Evolutionary conservation across 2,797 vertebrate genomes (phyloP), one percentile per base, ranked within the genome.

Genomic region (Glossophaga mutica): DNA sequence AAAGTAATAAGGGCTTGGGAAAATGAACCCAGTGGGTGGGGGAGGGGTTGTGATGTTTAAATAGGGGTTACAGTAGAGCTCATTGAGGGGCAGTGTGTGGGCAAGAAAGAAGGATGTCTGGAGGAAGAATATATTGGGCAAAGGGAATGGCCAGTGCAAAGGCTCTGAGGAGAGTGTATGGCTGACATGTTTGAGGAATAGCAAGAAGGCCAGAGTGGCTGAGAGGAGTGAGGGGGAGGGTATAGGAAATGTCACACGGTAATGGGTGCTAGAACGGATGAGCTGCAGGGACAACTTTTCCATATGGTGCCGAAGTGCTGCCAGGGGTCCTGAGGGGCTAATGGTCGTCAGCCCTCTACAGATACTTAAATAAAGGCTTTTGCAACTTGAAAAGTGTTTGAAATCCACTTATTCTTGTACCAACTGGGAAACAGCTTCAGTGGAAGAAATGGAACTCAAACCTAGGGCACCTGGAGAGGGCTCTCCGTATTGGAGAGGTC

Each of bases 281-380:
- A 37, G 32, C 85, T 87, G 22, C 21, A n/a, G 39, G 24, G 16
- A 59, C 3, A 4, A 37, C 6, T 55, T 92, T 10, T 48, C 5
- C 24, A 0, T 39, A 2, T 7, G 74, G 29, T 32, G 24, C 77
- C 14, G 0, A 0, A 48, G 39, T 37, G 24, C 59, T 12, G 9
- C 22, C 2, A 18, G 44, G 21, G 57, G 19, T 34, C 37, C 14
- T 39, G 77, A 62, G 5, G 1, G 67, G 2, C 12, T 8, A 5
- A 39, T 1, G 19, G 29, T 34, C 29, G 26, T 34, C 39, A 46
- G 2, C 32, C 9, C 34, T 78, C 26, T 14, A 0, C 73, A 78
- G 37, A 44, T 9, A 22, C 34, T 86, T 73, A 90, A 94, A 76
- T 46, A 62, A 68, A 91, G 37, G 6, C 21, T 70, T 94, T 87